Evolutionary conservation across 2,888 invertebrate genomes (phyloP).

Genomic region (Melanostoma mellinum): DNA sequence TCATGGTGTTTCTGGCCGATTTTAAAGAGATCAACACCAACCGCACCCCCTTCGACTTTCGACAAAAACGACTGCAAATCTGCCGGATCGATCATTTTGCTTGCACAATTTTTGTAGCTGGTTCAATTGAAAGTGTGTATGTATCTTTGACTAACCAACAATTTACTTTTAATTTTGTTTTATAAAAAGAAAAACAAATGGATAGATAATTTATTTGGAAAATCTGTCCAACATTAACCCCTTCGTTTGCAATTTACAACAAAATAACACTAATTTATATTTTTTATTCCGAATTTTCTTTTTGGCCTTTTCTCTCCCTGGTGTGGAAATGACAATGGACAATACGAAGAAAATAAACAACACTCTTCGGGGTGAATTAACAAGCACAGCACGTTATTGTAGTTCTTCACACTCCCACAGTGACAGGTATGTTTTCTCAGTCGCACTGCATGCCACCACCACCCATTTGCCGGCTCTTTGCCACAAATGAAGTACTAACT

Average conservation of each 20-base stretch:
- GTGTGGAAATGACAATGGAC: slow-evolving; percentile 6
- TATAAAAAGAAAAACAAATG: too few species aligned
- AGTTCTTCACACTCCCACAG: slow-evolving; percentile 1
- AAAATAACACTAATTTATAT: too few species aligned
- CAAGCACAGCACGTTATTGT: slow-evolving; percentile 31
- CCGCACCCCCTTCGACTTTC: slow-evolving; percentile 76
- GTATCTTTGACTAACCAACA: too few species aligned
- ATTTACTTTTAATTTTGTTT: too few species aligned
- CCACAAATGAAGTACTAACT: slow-evolving; percentile 56
- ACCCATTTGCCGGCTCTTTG: slow-evolving; percentile 69
- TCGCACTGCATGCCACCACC: slow-evolving; percentile 61
- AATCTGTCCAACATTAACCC: slow-evolving; percentile 32
- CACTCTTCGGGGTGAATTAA: slow-evolving; percentile 41
- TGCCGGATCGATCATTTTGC: slow-evolving; percentile 75
- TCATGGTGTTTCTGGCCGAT: slow-evolving; percentile 74
- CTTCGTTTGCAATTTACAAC: background rate
- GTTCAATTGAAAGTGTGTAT: too few species aligned
- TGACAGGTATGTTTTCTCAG: slow-evolving; percentile 15
- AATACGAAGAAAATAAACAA: slow-evolving; percentile 30
- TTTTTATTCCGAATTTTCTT: too few species aligned
- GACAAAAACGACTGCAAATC: slow-evolving; percentile 75
- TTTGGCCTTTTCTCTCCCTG: too few species aligned
- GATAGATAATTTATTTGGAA: background rate
- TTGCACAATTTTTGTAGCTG: background rate
- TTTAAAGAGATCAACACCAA: slow-evolving; percentile 76